These are phyloP conservation scores for Chrysogorgia sp. DNA, from an alignment of 92 coral and sea anemone genomes.

Conservation along the genomic window DNA sequence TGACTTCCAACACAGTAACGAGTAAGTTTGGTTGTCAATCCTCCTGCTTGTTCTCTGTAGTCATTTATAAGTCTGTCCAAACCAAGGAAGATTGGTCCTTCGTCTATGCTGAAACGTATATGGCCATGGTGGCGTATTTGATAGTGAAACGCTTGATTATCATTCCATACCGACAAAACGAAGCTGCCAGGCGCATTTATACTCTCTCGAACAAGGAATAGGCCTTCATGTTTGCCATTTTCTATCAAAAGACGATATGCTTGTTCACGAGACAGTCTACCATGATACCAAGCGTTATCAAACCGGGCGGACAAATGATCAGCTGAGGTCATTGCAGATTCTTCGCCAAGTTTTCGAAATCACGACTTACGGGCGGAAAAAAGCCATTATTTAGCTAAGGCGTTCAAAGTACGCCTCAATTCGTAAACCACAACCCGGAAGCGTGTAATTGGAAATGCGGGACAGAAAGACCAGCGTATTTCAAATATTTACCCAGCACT, in stretches of 20 bases:
- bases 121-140: constrained; percentile 94
- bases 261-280: constrained; percentile 85
- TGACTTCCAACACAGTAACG: constrained; percentile 76
- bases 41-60: constrained; percentile 89
- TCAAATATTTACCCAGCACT: too few relatives aligned
- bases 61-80: constrained; percentile 82
- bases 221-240: constrained; percentile 84
- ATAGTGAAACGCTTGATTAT: constrained; percentile 86
- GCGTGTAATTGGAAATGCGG: too few relatives aligned
- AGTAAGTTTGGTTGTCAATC: constrained; percentile 75
- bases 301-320: constrained; percentile 31
- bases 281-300: constrained; percentile 89
- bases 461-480: too few relatives aligned
- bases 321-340: constrained; percentile 2
- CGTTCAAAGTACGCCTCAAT: too few relatives aligned
- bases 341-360: not conserved
- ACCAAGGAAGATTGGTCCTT: constrained; percentile 93
- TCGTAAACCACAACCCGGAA: too few relatives aligned
- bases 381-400: constrained; percentile 31
- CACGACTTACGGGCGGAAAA: not conserved
- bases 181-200: constrained; percentile 81
- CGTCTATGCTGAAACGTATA: constrained; percentile 83
- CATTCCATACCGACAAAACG: constrained; percentile 90
- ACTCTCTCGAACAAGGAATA: constrained; percentile 93
- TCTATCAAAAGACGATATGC: constrained; percentile 76